A percentile compares a stretch with the other conserved stretches of the same genome.
phyloP scores from a whole-genome alignment of 2,888 invertebrate genomes.

The Argynnis bischoffii region DNA sequence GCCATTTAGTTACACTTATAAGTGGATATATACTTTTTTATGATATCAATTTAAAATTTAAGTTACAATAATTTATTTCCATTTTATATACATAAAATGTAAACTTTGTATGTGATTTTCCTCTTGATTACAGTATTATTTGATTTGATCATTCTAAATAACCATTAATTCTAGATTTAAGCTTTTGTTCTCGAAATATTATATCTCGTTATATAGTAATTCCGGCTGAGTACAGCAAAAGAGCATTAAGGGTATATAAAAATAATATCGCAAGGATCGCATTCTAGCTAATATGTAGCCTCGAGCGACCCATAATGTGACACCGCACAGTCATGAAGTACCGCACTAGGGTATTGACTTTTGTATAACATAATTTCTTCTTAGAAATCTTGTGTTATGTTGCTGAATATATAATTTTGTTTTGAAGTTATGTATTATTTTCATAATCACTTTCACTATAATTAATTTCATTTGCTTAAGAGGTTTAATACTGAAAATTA shows the following conservation, averaged over 20 bases:
- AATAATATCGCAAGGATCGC: slow-evolving; percentile 10
- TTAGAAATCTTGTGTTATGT: not conserved
- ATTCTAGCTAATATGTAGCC: slow-evolving; percentile 9
- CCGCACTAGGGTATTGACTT: not conserved
- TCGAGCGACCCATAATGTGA: slow-evolving; percentile 14
- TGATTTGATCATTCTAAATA: too few relatives aligned
- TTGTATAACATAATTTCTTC: not conserved
- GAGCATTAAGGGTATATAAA: slow-evolving; percentile 4
- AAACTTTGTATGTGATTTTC: too few relatives aligned
- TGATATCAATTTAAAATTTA: too few relatives aligned
- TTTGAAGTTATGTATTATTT: too few relatives aligned
- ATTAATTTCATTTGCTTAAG: too few relatives aligned
- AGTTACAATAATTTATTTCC: too few relatives aligned
- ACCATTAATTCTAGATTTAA: not conserved
- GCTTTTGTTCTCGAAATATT: slow-evolving; percentile 8
- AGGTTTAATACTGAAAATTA: too few relatives aligned
- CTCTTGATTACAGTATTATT: too few relatives aligned
- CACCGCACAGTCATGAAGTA: slow-evolving; percentile 2
- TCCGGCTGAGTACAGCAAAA: not conserved
- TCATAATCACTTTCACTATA: too few relatives aligned
- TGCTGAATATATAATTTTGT: too few relatives aligned
- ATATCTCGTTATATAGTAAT: not conserved
- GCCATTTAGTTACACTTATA: too few relatives aligned
- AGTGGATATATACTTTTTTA: too few relatives aligned
- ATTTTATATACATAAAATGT: not conserved